Base-by-base conservation (phyloP, 2,888 invertebrate genomes). In the Rhorus exstirpatorius region DNA sequence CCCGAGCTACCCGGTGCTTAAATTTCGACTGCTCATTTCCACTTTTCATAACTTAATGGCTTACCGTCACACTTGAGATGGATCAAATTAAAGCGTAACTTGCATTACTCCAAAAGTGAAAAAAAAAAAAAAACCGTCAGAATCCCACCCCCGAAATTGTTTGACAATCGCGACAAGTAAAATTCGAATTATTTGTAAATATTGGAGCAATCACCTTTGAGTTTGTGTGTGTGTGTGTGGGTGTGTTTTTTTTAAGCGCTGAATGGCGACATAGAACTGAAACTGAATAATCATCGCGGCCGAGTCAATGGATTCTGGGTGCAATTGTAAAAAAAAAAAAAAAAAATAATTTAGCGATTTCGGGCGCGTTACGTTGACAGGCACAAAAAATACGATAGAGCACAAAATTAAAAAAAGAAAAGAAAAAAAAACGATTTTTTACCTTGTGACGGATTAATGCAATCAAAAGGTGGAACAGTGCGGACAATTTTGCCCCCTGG, bases 131-230 rank as follows among this genome's bases (percentile, higher is more conserved):
- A n/a, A n/a, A n/a, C n/a, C n/a, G n/a, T n/a, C n/a, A n/a, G n/a
- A n/a, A n/a, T n/a, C n/a, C n/a, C n/a, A n/a, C n/a, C n/a, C n/a
- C n/a, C n/a, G n/a, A n/a, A 49, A 76, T 76, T 58, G 74, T 60
- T 71, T 61, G 76, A 77, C 63, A 60, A 60, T 83, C 80, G 77
- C 78, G 78, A 81, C n/a, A n/a, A n/a, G n/a, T n/a, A 68, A 60
- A 68, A 61, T 81, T 79, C 79, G 76, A 72, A 79, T 68, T 77
- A 83, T 83, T 83, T 83, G 83, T 83, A 83, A 70, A 83, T 79
- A 83, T 78, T 78, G 78, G 81, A 60, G 74, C 74, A n/a, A n/a
- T n/a, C n/a, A n/a, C n/a, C n/a, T n/a, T 78, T 41, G 17, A 17
- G 67, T 58, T 76, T 67, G 17, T 70, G 46, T 63, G n/a, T 67